Evolutionary conservation across 2,113 vertebrate species (phyloP), one percentile per base, ranked within the genome.

Genomic region (Siphamia tubifer): DNA sequence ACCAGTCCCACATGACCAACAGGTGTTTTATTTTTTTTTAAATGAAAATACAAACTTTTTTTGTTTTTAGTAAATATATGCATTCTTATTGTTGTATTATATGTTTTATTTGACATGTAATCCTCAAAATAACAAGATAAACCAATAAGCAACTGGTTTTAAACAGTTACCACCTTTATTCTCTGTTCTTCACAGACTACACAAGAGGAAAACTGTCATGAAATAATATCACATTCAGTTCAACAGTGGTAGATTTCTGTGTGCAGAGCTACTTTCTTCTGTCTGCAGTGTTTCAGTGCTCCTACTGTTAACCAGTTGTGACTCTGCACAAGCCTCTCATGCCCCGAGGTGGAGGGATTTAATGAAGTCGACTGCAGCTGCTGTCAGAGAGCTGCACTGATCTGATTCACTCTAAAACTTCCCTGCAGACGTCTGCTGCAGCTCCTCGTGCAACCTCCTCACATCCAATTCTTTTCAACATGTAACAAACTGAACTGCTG

Each of bases 321-420:
- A 40, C 49, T 55, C 54, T 45, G 35, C 52, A 21, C 27, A 28
- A 30, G 8, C 35, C 8, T 10, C 3, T 11, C 2, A 0, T 12
- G 17, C 27, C 47, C 47, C 8, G 38, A 8, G 34, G 42, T 27
- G 27, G 40, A 27, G 35, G 5, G 45, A 11, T 36, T 39, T 48
- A 49, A 34, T 13, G 27, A 17, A 25, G 25, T 30, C 1, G 62
- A 65, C 19, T 15, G 13, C 4, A 11, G 56, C 60, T 28, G 42
- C 43, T 57, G 53, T 60, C 67, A 39, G 31, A 34, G 3, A 52
- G 24, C 39, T 36, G 24, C 47, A 53, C 16, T 11, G 61, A 60
- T 60, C 61, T 66, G 47, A 67, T 47, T 60, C 54, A 19, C 45
- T 44, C 2, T 57, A 15, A 36, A 28, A 19, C 30, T 15, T 28